Evolutionary conservation across 2,888 invertebrate species (phyloP).

Genomic region (Theretra japonica): DNA sequence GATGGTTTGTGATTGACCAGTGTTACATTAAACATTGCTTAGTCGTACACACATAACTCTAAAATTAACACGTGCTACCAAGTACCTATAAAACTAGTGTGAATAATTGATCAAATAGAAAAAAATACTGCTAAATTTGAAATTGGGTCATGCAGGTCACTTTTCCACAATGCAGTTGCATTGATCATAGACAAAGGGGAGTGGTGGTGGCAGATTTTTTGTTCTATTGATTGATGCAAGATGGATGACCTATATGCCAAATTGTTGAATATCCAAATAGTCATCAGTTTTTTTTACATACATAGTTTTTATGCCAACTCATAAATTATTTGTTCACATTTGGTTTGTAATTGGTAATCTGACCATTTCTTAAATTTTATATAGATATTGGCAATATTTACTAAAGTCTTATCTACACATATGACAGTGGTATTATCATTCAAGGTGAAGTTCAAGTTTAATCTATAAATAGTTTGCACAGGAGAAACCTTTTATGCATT

Average conservation of each 20-base stretch:
- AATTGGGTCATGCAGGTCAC: neutral
- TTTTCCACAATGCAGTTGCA: neutral
- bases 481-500: neutral
- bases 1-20: neutral
- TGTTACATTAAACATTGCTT: neutral
- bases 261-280: too few species aligned
- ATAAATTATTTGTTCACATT: too few species aligned
- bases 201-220: neutral
- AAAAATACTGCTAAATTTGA: neutral
- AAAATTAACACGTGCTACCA: neutral
- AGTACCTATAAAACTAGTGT: neutral
- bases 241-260: neutral
- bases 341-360: too few species aligned
- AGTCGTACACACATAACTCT: constrained; percentile 6
- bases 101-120: neutral
- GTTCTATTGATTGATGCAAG: neutral
- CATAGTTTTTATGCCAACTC: too few species aligned
- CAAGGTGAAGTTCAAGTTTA: constrained; percentile 23
- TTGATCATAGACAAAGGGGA: constrained; percentile 3
- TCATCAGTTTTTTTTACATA: too few species aligned
- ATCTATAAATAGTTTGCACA: neutral
- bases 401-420: constrained; percentile 35
- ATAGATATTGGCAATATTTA: neutral
- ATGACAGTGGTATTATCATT: constrained; percentile 23
- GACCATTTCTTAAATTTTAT: neutral